Conservation (phyloP, 2,797 vertebrate genomes). For the Cheirogaleus major region DNA sequence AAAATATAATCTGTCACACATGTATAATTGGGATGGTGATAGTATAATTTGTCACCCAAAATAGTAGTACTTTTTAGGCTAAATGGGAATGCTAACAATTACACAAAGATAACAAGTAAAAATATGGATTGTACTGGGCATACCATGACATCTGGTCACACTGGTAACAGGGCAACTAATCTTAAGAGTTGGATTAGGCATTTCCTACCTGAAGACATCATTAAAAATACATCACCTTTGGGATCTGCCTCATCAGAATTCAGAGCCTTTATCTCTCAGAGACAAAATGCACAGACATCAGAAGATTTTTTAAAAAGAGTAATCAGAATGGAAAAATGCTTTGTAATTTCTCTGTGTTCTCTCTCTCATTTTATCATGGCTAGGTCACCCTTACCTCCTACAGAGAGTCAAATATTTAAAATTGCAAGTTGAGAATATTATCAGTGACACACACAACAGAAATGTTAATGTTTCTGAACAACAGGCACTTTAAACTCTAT, state of each 20-base stretch:
- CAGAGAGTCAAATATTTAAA: conserved; percentile 55
- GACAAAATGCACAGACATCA: conserved; percentile 63
- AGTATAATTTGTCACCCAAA: conserved; percentile 23
- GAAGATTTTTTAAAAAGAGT: conserved; percentile 51
- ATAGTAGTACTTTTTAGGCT: not conserved
- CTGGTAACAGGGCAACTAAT: conserved; percentile 24
- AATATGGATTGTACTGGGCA: not conserved
- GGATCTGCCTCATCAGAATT: conserved; percentile 56
- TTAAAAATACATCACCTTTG: conserved; percentile 58
- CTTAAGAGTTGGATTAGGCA: conserved; percentile 1
- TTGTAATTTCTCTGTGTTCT: conserved; percentile 5
- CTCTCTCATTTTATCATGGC: conserved; percentile 48
- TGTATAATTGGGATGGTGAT: not conserved
- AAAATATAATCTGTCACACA: conserved; percentile 45
- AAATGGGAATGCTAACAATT: conserved; percentile 23
- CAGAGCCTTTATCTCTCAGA: conserved; percentile 52
- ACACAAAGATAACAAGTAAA: conserved; percentile 41
- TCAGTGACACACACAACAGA: conserved; percentile 50
- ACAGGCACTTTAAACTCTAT: conserved; percentile 29
- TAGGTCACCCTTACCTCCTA: conserved; percentile 56
- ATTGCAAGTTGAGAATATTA: conserved; percentile 31
- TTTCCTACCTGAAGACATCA: conserved; percentile 45
- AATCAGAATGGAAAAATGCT: conserved; percentile 66
- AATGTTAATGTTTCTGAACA: conserved; percentile 55
- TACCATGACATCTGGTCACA: not conserved